Evolutionary conservation across 2,888 invertebrate genomes (phyloP).

Genomic region (Heliconius sara): DNA sequence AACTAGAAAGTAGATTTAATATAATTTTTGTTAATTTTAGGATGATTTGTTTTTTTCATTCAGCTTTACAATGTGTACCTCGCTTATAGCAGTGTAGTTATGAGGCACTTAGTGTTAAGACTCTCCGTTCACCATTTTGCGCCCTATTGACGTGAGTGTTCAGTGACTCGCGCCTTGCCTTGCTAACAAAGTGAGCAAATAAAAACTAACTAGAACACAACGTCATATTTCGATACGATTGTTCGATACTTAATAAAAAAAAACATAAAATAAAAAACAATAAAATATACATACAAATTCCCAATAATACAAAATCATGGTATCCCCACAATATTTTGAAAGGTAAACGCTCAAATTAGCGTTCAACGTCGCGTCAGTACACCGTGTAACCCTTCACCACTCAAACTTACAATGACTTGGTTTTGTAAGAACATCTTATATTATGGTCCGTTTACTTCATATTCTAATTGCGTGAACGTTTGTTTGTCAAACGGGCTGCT

Average conservation of each 20-base stretch:
- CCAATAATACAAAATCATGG: conserved; percentile 19
- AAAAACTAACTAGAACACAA: no score
- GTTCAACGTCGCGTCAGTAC: conserved; percentile 52
- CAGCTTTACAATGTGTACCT: no score
- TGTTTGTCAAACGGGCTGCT: conserved; percentile 36
- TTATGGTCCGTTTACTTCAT: conserved; percentile 54
- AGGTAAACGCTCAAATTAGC: conserved; percentile 51
- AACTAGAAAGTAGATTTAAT: conserved; percentile 11
- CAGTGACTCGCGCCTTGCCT: no score
- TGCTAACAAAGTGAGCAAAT: no score
- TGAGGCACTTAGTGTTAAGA: not conserved
- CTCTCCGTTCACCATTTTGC: not conserved
- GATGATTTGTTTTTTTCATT: not conserved
- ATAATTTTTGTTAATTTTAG: not conserved
- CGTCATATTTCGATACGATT: no score
- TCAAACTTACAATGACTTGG: conserved; percentile 56
- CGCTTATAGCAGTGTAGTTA: no score
- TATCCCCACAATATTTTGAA: conserved; percentile 29
- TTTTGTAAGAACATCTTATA: conserved; percentile 67
- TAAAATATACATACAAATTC: no score
- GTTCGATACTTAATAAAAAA: no score
- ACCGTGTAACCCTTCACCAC: conserved; percentile 61
- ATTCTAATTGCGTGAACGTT: conserved; percentile 52
- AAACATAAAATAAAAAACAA: no score
- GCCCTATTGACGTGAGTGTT: no score